phyloP scores from a whole-genome alignment of 2,113 vertebrate genomes.

The Rhinoderma darwinii region DNA sequence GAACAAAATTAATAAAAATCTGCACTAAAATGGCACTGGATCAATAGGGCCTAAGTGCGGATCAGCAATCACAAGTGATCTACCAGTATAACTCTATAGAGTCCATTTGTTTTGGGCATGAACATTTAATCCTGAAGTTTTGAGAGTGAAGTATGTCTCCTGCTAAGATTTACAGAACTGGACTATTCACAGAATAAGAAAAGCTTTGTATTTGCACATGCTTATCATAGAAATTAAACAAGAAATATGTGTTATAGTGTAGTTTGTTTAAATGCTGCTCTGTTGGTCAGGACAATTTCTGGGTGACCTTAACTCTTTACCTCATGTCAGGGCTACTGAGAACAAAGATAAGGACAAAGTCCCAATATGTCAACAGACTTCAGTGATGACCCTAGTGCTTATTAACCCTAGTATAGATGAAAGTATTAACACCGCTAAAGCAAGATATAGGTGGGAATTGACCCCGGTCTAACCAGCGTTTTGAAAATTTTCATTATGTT shows the following conservation, averaged over 20 bases:
- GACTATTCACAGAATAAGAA: not conserved
- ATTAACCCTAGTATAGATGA: conserved; percentile 8
- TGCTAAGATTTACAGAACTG: too few relatives aligned
- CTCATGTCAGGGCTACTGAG: conserved; percentile 35
- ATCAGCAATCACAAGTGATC: too few relatives aligned
- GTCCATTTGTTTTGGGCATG: too few relatives aligned
- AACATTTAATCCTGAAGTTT: not conserved
- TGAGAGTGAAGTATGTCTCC: not conserved
- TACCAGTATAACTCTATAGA: too few relatives aligned
- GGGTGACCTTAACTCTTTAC: conserved; percentile 44
- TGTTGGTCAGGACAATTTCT: conserved; percentile 26
- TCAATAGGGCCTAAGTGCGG: too few relatives aligned
- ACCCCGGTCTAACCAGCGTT: too few relatives aligned
- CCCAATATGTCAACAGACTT: conserved; percentile 38
- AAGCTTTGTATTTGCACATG: conserved; percentile 7
- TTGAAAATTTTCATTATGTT: too few relatives aligned
- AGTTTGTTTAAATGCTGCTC: conserved; percentile 30
- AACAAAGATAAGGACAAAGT: conserved; percentile 40
- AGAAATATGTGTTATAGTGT: not conserved
- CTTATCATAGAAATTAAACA: conserved; percentile 25
- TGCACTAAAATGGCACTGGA: too few relatives aligned
- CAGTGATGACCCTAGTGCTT: conserved; percentile 9
- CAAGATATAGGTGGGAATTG: not conserved
- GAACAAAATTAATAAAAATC: too few relatives aligned
- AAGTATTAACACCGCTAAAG: not conserved